Percentiles rank a stretch among this genome's conserved stretches.
Evolutionary conservation across 2,797 vertebrate genomes (phyloP).

Genomic region (Oreonectes daqikongensis): DNA sequence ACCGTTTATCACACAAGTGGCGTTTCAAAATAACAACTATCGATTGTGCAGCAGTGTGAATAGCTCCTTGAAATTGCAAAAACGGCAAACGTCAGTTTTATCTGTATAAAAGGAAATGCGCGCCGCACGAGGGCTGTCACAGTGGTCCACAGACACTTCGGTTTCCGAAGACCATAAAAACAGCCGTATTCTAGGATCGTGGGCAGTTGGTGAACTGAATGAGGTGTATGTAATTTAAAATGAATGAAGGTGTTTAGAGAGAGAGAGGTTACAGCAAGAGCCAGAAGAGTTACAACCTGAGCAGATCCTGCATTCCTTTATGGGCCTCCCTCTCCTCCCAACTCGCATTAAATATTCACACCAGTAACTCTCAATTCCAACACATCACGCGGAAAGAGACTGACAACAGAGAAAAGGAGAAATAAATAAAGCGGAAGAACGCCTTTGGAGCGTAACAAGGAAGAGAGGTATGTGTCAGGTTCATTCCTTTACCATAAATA

Average conservation of each 20-base stretch:
- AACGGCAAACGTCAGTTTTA: constrained; percentile 49
- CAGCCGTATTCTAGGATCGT: not conserved
- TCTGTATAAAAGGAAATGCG: constrained; percentile 39
- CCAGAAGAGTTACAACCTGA: constrained; percentile 30
- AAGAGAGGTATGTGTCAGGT: constrained; percentile 12
- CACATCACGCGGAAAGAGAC: not conserved
- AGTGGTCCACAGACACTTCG: constrained; percentile 43
- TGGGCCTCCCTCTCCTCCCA: constrained; percentile 5
- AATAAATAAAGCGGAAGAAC: not conserved
- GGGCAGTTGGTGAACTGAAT: constrained; percentile 22
- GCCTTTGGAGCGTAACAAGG: not conserved
- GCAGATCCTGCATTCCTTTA: constrained; percentile 19
- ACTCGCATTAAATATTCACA: constrained; percentile 44
- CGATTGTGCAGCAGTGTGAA: constrained; percentile 41
- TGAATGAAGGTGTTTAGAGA: constrained; percentile 54
- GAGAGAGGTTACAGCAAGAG: constrained; percentile 26
- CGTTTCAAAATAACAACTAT: constrained; percentile 29
- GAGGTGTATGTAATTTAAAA: constrained; percentile 49
- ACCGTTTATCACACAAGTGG: not conserved
- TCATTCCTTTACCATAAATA: constrained; percentile 32
- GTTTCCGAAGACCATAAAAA: constrained; percentile 48
- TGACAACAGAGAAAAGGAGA: not conserved
- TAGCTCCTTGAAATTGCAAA: constrained; percentile 21
- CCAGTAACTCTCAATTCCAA: constrained; percentile 13
- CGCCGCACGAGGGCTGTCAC: constrained; percentile 45